phyloP scores from a whole-genome alignment of 2,113 vertebrate genomes.

The Anseranas semipalmata region DNA sequence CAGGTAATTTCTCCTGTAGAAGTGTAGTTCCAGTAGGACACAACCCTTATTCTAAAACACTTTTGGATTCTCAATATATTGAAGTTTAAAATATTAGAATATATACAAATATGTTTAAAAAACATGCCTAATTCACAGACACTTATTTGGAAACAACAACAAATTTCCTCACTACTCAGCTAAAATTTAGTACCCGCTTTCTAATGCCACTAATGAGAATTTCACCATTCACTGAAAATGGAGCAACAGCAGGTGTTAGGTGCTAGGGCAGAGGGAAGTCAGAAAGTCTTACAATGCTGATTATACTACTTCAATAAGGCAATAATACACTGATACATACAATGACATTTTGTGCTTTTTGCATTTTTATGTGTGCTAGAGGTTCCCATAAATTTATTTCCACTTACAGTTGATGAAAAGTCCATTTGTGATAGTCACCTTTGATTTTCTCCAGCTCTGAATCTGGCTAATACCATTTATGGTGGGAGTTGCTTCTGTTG shows the following conservation, averaged over 20 bases:
- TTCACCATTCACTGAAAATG: background rate
- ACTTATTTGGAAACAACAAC: background rate
- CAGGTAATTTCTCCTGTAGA: background rate
- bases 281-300: background rate
- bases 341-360: background rate
- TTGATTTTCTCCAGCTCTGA: background rate
- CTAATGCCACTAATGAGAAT: background rate
- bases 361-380: background rate
- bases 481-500: background rate
- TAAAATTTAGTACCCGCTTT: background rate
- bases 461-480: background rate
- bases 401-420: background rate
- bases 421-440: background rate
- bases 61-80: background rate
- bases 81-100: background rate
- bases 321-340: background rate
- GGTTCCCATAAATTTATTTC: constrained; percentile 9
- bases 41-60: background rate
- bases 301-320: background rate
- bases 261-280: background rate
- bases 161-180: background rate
- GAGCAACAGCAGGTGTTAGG: background rate
- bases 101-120: background rate
- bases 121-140: background rate
- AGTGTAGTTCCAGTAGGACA: background rate